Evolutionary conservation across 2,888 invertebrate genomes (phyloP), one percentile per base, ranked within the genome.

Genomic region (Eurois occulta): DNA sequence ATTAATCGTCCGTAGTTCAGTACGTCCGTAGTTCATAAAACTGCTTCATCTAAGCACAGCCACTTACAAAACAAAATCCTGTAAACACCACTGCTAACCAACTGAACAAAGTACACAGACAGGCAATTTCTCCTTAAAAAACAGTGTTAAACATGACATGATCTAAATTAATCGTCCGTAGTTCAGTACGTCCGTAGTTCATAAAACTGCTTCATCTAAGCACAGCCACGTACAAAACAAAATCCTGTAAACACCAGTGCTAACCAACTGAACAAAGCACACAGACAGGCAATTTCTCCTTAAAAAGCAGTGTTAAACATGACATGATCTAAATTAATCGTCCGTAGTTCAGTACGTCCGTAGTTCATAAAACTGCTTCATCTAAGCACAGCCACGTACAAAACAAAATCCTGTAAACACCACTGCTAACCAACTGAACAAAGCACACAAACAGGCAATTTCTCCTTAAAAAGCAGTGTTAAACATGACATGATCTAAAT

Each of bases 281-380:
- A 83, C 52, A 66, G 38, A 24, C 28, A 18, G 28, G 78, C 75
- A 80, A 76, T 78, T 84, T 80, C 67, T 72, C 60, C 21, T 78
- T 76, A 80, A 82, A 83, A 84, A 86, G 68, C 80, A 24, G 69
- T 82, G 81, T 81, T 81, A 72, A 86, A 75, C 78, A 80, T 73
- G 81, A 80, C 87, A 52, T 83, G 80, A 83, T 85, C 85, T 78
- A 83, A 85, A 90, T 88, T 91, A 91, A 90, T 91, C 86, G 76
- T 68, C 84, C 78, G 71, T 70, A 77, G 84, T 84, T 76, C 78
- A 85, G 69, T 72, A n/a, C n/a, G n/a, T n/a, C n/a, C n/a, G n/a
- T n/a, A n/a, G n/a, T n/a, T n/a, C n/a, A n/a, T n/a, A n/a, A n/a
- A n/a, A n/a, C n/a, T n/a, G n/a, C n/a, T 32, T 24, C 18, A 11